These are phyloP conservation scores for Acanthosoma haemorrhoidale DNA, from an alignment of 2,888 invertebrate genomes.

Conservation along the genomic window DNA sequence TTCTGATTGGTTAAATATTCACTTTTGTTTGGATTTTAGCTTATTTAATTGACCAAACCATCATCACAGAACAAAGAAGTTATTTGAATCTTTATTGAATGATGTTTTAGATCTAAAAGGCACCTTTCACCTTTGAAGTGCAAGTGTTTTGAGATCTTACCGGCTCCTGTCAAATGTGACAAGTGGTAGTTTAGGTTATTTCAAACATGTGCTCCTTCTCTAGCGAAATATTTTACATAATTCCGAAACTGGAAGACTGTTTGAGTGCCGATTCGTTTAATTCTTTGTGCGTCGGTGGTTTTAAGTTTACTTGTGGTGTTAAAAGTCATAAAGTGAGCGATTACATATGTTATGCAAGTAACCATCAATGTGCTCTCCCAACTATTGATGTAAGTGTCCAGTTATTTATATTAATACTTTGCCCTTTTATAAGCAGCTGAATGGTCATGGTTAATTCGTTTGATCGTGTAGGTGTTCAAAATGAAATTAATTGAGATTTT, in stretches of 20 bases:
- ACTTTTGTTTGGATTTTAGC: too few species aligned
- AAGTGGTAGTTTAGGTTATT: conserved; percentile 27
- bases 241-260: conserved; percentile 4
- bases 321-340: conserved; percentile 15
- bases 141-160: background rate
- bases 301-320: conserved; percentile 9
- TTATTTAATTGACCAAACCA: too few species aligned
- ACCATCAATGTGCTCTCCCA: conserved; percentile 24
- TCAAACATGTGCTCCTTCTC: conserved; percentile 22
- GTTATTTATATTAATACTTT: background rate
- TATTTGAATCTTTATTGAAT: too few species aligned
- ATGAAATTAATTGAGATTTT: conserved; percentile 5
- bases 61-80: too few species aligned
- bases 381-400: conserved; percentile 5
- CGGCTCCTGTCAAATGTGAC: conserved; percentile 29
- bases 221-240: background rate
- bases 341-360: conserved; percentile 25
- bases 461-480: background rate
- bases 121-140: background rate
- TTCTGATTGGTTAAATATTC: too few species aligned
- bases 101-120: background rate
- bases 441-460: background rate
- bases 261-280: background rate
- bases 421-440: background rate
- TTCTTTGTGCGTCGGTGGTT: background rate